These are phyloP conservation scores for Picus viridis DNA, from an alignment of 2,797 vertebrate species.

Conservation along the genomic window DNA sequence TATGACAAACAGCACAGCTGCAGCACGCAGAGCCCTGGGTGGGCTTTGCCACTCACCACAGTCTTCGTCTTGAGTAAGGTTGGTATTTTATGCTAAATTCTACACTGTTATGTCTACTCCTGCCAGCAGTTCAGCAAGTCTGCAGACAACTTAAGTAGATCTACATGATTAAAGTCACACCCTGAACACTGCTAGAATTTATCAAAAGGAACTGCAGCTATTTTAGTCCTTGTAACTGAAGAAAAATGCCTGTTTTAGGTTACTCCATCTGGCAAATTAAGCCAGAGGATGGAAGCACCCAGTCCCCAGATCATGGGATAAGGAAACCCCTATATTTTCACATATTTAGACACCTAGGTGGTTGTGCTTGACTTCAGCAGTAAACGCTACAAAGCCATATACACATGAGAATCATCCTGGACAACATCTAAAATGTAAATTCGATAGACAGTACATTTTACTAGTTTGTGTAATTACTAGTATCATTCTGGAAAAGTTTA, in stretches of 20 bases:
- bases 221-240: neutral
- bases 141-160: neutral
- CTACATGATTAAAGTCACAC: neutral
- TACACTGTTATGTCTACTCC: neutral
- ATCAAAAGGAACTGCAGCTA: neutral
- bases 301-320: neutral
- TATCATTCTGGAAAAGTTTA: neutral
- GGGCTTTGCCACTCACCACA: accelerated
- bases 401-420: neutral
- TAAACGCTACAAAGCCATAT: neutral
- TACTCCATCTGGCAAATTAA: neutral
- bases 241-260: neutral
- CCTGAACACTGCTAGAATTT: neutral
- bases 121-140: neutral
- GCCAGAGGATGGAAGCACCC: neutral
- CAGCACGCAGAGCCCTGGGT: neutral
- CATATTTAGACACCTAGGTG: neutral
- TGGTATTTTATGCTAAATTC: neutral
- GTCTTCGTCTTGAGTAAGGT: neutral
- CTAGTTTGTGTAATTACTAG: neutral
- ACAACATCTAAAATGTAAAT: neutral
- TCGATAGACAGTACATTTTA: neutral
- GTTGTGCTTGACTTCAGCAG: neutral
- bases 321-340: accelerated
- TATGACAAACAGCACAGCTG: neutral